These are phyloP conservation scores for Zalophus californianus DNA, from an alignment of 2,797 vertebrate species.

Conservation along the genomic window DNA sequence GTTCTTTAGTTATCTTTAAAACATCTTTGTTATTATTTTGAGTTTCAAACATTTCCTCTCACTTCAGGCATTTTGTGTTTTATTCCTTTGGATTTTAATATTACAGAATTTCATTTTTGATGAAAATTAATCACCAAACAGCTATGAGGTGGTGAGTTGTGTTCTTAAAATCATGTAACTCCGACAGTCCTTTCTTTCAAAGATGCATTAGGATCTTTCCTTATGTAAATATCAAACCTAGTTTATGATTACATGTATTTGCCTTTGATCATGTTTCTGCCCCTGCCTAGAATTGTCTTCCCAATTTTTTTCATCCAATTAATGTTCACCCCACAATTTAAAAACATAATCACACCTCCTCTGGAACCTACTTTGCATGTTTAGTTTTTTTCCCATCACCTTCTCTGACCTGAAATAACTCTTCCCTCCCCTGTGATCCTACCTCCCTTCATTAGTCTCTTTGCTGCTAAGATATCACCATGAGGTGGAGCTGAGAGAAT, in stretches of 20 bases:
- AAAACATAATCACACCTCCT: background rate
- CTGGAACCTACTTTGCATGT: background rate
- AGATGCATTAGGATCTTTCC: background rate
- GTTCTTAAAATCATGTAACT: background rate
- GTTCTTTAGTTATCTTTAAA: background rate
- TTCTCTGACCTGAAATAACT: background rate
- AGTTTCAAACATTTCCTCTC: background rate
- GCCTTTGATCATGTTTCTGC: background rate
- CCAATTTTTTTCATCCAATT: background rate
- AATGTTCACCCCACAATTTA: background rate
- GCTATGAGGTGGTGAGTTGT: background rate
- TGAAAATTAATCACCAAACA: background rate
- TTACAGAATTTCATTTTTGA: background rate
- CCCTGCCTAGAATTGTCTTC: background rate
- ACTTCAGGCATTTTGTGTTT: background rate
- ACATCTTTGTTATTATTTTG: background rate
- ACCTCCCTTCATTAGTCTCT: background rate
- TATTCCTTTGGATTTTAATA: slow-evolving; percentile 44
- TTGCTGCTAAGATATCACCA: background rate
- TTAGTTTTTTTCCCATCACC: background rate
- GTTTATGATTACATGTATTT: background rate
- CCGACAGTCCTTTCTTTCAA: background rate
- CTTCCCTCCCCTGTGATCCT: background rate
- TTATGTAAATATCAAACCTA: background rate
- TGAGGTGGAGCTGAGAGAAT: background rate